Evolutionary conservation across 2,797 vertebrate species (phyloP).

Genomic region (Carduelis carduelis): DNA sequence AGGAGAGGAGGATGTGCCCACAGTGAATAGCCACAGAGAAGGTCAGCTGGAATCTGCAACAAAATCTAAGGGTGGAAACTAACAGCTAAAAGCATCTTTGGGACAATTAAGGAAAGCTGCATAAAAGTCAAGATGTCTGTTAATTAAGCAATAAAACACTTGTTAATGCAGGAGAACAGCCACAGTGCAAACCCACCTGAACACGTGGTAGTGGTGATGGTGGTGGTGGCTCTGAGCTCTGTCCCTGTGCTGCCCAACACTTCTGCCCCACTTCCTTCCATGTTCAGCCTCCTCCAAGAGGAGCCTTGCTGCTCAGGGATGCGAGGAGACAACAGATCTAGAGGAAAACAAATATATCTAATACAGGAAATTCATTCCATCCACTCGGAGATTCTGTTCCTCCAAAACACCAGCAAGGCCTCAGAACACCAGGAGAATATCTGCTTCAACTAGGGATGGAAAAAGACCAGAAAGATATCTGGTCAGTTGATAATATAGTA

Average conservation of each 20-base stretch:
- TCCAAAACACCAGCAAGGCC: neutral
- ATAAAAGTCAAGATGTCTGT: neutral
- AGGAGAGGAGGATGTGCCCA: conserved; percentile 48
- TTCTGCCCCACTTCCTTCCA: neutral
- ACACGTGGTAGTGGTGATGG: accelerated
- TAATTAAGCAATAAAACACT: neutral
- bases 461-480: neutral
- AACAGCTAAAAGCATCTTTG: neutral
- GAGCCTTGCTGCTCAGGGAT: neutral
- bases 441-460: neutral
- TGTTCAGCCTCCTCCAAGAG: neutral
- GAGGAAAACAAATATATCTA: neutral
- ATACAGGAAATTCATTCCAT: neutral
- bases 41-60: conserved; percentile 27
- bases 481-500: neutral
- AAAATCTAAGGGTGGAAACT: neutral
- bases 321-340: neutral
- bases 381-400: neutral
- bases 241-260: neutral
- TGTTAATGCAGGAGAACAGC: neutral
- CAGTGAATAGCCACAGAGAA: conserved; percentile 43
- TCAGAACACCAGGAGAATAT: neutral
- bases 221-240: neutral
- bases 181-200: neutral
- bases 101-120: neutral